Conservation (phyloP, 2,888 invertebrate species). For the Elmis aenea region DNA sequence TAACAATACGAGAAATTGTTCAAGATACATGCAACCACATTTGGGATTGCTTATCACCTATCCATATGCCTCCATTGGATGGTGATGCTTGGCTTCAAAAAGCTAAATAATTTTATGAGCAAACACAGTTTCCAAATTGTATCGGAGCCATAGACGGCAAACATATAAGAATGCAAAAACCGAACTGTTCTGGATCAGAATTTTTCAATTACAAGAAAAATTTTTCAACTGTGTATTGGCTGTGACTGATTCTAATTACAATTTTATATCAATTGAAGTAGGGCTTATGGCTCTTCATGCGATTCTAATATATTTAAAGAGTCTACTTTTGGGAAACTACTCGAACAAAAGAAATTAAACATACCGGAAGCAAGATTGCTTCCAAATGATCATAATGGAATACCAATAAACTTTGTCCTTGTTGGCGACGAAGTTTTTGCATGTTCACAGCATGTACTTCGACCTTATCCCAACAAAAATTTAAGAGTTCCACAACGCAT, state of each 20-base stretch:
- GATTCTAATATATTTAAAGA: slow-evolving; percentile 4
- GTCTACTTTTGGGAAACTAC: slow-evolving; percentile 1
- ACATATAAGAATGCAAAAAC: slow-evolving; percentile 7
- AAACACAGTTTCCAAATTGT: slow-evolving; percentile 21
- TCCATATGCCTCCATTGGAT: slow-evolving; percentile 2
- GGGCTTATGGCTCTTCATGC: slow-evolving; percentile 1
- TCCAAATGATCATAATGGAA: not conserved
- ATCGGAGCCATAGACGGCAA: slow-evolving; percentile 8
- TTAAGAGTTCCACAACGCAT: not conserved
- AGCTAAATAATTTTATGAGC: slow-evolving; percentile 16
- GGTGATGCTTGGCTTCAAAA: slow-evolving; percentile 14
- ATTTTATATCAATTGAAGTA: slow-evolving; percentile 3
- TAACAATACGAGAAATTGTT: slow-evolving; percentile 26
- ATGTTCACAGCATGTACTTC: not conserved
- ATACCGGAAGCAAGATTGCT: not conserved
- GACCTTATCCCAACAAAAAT: not conserved
- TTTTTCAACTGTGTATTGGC: slow-evolving; percentile 6
- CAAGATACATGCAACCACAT: slow-evolving; percentile 27
- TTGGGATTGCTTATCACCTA: slow-evolving; percentile 22
- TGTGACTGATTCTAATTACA: slow-evolving; percentile 3
- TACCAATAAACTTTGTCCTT: slow-evolving; percentile 1
- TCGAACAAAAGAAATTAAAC: slow-evolving; percentile 1
- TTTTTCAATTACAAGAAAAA: slow-evolving; percentile 9
- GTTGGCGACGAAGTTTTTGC: slow-evolving; percentile 1
- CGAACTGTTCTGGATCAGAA: slow-evolving; percentile 3